phyloP scores from a whole-genome alignment of 2,113 vertebrate species.

The Mungos mungo region DNA sequence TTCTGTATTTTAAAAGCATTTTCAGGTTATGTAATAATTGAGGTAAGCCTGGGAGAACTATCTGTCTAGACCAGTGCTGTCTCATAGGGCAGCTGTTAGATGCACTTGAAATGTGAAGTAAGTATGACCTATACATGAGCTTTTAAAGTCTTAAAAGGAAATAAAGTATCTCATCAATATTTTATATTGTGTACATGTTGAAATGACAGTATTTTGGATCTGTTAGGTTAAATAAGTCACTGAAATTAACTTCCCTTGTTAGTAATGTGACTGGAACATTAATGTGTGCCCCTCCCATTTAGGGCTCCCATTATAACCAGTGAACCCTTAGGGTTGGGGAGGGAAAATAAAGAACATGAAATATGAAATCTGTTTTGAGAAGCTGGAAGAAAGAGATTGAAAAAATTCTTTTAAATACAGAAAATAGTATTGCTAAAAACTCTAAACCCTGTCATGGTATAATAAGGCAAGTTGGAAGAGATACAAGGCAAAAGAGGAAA shows the following conservation, averaged over 20 bases:
- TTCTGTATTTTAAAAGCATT: neutral
- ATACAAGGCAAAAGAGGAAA: neutral
- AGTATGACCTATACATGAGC: neutral
- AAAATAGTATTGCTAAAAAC: neutral
- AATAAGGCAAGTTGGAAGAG: neutral
- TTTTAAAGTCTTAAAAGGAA: neutral
- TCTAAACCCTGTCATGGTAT: neutral
- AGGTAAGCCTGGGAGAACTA: neutral
- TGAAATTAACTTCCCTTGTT: neutral
- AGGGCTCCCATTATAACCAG: neutral
- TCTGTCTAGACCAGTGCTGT: neutral
- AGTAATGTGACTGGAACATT: neutral
- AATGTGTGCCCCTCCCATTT: neutral
- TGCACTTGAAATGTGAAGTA: neutral
- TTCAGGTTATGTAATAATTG: conserved; percentile 32
- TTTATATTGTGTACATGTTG: neutral
- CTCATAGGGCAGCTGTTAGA: neutral
- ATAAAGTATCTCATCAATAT: neutral
- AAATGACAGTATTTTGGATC: neutral
- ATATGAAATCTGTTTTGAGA: neutral
- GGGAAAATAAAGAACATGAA: neutral
- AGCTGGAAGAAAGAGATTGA: neutral
- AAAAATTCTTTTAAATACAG: neutral
- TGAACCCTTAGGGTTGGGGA: neutral
- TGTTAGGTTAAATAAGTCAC: neutral